Conservation (phyloP, 2,113 vertebrate species). For the Ondatra zibethicus region DNA sequence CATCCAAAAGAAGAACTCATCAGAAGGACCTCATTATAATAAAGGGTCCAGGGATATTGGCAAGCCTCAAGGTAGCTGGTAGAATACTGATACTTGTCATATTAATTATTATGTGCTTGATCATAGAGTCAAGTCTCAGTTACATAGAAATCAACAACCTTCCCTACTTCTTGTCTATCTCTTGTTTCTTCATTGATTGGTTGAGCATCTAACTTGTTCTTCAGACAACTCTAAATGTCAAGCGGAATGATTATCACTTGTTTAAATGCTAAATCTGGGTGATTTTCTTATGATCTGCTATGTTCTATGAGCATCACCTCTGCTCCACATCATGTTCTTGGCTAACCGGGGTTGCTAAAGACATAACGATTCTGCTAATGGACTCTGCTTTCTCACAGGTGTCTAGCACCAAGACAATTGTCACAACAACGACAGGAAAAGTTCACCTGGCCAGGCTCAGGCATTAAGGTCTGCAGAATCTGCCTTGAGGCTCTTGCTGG, state of each 20-base stretch:
- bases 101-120: background rate
- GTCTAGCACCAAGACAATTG: background rate
- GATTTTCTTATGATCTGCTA: background rate
- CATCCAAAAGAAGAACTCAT: slow-evolving; percentile 59
- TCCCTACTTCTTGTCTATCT: background rate
- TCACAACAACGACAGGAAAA: background rate
- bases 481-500: background rate
- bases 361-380: background rate
- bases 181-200: background rate
- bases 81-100: background rate
- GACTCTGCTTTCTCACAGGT: background rate
- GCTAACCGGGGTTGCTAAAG: background rate
- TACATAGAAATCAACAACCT: background rate
- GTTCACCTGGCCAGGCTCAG: background rate
- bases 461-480: background rate
- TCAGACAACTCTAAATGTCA: background rate
- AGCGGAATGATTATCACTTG: background rate
- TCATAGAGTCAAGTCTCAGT: background rate
- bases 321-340: background rate
- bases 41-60: background rate
- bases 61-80: background rate
- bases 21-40: slow-evolving; percentile 22
- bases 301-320: background rate
- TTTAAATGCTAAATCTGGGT: background rate
- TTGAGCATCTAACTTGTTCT: background rate